Conservation (phyloP, 1,140 invertebrate species). For the Eumeta japonica region DNA sequence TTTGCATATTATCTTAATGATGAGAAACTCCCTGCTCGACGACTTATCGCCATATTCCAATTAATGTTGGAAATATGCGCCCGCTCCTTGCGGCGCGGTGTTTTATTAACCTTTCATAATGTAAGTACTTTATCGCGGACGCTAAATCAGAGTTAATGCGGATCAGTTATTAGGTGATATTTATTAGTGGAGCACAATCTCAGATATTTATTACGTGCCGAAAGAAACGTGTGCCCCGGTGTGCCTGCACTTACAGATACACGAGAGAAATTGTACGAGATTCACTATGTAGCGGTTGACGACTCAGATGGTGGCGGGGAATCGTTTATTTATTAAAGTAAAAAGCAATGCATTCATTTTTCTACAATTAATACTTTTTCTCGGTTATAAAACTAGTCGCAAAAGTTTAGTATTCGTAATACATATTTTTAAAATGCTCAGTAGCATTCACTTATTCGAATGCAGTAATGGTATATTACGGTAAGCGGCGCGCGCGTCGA, state of each 20-base stretch:
- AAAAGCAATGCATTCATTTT: constrained; percentile 1
- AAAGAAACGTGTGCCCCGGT: too few species aligned
- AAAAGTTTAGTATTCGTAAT: constrained; percentile 24
- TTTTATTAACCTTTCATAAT: constrained; percentile 35
- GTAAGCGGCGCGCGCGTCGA: constrained; percentile 65
- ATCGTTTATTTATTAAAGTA: not conserved
- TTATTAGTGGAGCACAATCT: constrained; percentile 8
- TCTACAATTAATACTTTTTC: not conserved
- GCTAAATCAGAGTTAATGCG: constrained; percentile 25
- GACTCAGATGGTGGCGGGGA: not conserved
- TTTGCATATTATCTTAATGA: constrained; percentile 37
- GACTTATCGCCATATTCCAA: constrained; percentile 33
- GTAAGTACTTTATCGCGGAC: constrained; percentile 16
- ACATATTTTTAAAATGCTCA: constrained; percentile 15
- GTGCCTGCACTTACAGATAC: too few species aligned
- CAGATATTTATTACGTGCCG: not conserved
- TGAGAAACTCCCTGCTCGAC: constrained; percentile 21
- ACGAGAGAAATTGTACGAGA: not conserved
- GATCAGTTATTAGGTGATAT: constrained; percentile 18
- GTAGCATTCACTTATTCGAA: constrained; percentile 22
- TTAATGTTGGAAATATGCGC: constrained; percentile 32
- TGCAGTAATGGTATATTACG: constrained; percentile 20
- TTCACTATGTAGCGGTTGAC: not conserved
- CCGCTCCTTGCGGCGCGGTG: constrained; percentile 15
- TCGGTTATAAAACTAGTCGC: constrained; percentile 16